phyloP scores from a whole-genome alignment of 2,113 vertebrate species.

The Platichthys flesus region DNA sequence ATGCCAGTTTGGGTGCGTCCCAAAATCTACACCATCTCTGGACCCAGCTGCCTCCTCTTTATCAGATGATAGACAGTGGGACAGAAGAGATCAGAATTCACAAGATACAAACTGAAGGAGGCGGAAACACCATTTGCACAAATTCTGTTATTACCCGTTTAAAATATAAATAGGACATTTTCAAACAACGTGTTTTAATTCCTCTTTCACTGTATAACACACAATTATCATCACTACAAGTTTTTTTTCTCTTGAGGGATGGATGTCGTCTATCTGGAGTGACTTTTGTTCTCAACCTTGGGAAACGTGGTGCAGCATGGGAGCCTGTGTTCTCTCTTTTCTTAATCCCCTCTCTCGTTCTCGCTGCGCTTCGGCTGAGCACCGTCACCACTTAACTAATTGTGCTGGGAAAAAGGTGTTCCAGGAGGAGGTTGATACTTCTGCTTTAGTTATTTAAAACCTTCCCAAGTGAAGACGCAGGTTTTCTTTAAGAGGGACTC shows the following conservation, averaged over 20 bases:
- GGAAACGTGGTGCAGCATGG: constrained; percentile 21
- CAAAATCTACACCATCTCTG: constrained; percentile 20
- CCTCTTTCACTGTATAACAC: neutral
- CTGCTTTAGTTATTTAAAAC: constrained; percentile 31
- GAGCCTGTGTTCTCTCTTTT: constrained; percentile 25
- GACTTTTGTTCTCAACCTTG: constrained; percentile 62
- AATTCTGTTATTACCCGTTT: constrained; percentile 7
- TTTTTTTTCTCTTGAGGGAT: constrained; percentile 38
- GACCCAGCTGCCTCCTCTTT: constrained; percentile 62
- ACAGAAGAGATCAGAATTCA: constrained; percentile 42
- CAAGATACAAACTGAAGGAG: constrained; percentile 30
- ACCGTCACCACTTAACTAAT: constrained; percentile 64
- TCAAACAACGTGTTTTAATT: constrained; percentile 2
- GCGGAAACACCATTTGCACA: constrained; percentile 8
- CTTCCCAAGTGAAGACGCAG: constrained; percentile 34
- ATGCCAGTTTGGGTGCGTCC: constrained; percentile 26
- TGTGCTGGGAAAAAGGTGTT: constrained; percentile 63
- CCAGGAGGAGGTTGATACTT: constrained; percentile 45
- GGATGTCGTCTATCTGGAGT: constrained; percentile 42
- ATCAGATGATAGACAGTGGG: constrained; percentile 51
- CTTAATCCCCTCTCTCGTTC: constrained; percentile 48
- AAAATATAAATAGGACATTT: constrained; percentile 3
- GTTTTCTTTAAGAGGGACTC: constrained; percentile 18
- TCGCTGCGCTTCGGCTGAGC: constrained; percentile 44
- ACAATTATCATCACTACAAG: constrained; percentile 24